Evolutionary conservation across 1,140 invertebrate species (phyloP), one percentile per base, ranked within the genome.

Genomic region (Drosophila kepulauana): DNA sequence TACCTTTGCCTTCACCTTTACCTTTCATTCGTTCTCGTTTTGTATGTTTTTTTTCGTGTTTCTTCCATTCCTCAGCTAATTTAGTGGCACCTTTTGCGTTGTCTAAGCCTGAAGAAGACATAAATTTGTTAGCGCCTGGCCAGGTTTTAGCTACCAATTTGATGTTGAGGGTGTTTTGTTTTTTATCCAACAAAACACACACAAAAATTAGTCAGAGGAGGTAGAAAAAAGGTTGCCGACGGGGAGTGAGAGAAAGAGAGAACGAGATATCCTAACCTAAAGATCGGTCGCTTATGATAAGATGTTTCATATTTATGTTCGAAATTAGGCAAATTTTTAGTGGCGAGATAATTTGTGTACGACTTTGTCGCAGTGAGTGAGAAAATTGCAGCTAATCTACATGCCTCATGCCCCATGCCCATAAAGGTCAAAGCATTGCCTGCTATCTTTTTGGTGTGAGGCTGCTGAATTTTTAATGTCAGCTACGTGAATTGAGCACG

Each of bases 251-350:
- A 15, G 15, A 4, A 15, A n/a, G 5, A 20, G 56, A 10, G 10
- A n/a, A 6, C 2, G n/a, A 57, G 63, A 56, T 59, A 66, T 16
- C 10, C 63, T 43, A 25, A 8, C 3, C 28, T 56, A 43, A 11
- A 89, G 85, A 89, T 89, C 85, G 85, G 85, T 81, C 75, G 41
- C 66, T 54, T 20, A 16, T 65, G 85, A 89, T 89, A 89, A 77
- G 64, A 56, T 62, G 52, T 41, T 78, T 89, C 75, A 86, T 90
- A 90, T 89, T 89, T 89, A 89, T 89, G 85, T 79, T 81, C 75
- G 86, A 89, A 89, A 89, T 89, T 89, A 89, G 85, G 85, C 85
- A 89, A 89, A 89, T 89, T 89, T 88, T 89, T 89, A 89, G 85
- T 89, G 81, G 86, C 85, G 86, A 89, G 85, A 89, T 89, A 89